Conservation (phyloP, 2,797 vertebrate genomes). For the Amniataba percoides region DNA sequence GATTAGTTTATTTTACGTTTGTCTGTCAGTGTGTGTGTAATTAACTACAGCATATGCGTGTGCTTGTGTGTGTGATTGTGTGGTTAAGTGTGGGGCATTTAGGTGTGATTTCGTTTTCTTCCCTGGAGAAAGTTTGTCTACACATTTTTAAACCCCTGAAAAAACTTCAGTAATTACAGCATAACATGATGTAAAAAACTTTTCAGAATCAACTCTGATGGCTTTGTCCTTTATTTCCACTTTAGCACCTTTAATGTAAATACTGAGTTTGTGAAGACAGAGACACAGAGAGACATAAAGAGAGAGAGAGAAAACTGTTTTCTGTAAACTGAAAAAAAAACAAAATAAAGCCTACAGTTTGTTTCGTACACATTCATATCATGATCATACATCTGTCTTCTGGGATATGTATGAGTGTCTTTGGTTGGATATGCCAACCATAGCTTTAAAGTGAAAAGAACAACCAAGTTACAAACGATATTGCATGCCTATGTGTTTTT, state of each 20-base stretch:
- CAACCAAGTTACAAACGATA: conserved; percentile 25
- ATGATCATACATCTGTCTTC: conserved; percentile 58
- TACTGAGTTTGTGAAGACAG: conserved; percentile 52
- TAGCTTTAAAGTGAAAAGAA: conserved; percentile 61
- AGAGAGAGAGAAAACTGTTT: conserved; percentile 3
- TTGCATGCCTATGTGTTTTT: conserved; percentile 15
- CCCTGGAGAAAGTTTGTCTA: conserved; percentile 28
- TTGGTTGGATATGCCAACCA: conserved; percentile 54
- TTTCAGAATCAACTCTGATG: conserved; percentile 54
- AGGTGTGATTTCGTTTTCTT: conserved; percentile 1
- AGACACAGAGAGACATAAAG: conserved; percentile 8
- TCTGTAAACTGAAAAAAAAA: conserved; percentile 43
- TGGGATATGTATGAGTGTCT: conserved; percentile 55
- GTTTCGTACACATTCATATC: conserved; percentile 67
- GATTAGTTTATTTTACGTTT: conserved; percentile 34
- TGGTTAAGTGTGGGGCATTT: conserved; percentile 5
- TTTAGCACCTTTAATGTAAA: conserved; percentile 81
- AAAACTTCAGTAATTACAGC: conserved; percentile 61
- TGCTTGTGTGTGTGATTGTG: conserved; percentile 1
- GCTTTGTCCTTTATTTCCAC: conserved; percentile 58
- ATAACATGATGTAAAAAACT: conserved; percentile 54
- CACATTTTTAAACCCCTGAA: conserved; percentile 52
- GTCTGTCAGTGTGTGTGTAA: conserved; percentile 17
- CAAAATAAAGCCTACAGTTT: conserved; percentile 61
- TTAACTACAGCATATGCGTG: not conserved